Evolutionary conservation across 2,797 vertebrate species (phyloP), one percentile per base, ranked within the genome.

Genomic region (Lacerta bilineata): DNA sequence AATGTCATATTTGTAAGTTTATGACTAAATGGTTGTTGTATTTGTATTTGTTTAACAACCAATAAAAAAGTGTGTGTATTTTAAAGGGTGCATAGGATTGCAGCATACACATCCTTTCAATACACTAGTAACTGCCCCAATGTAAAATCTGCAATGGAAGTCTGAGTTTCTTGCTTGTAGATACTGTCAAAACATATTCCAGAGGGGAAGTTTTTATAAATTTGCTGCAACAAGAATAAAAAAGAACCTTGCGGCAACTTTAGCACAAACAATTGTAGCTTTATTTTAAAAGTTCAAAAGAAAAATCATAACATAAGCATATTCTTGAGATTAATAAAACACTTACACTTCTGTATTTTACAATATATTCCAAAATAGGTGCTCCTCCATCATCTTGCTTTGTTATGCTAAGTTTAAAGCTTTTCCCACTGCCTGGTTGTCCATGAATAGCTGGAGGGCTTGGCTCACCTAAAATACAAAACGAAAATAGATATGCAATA

Each of bases 361-460:
- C 97, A 1, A 99, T 98, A 82, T 99, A 99, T 95, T 99, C 98
- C 96, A 99, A 95, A 88, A 99, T 99, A 85, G 99, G 98, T 90
- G 99, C 98, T n/a, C 99, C 99, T 83, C 99, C 99, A 39, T 99
- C 99, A 41, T 99, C 99, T 94, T 99, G 99, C 92, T 99, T 99
- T 87, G 98, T 98, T 95, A 99, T 98, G 81, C 98, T 98, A 81
- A 99, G 97, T 90, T 98, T 97, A 96, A 98, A 99, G 88, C 98
- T 98, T 95, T 99, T 99, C 18, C 98, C 99, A 91, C 98, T 97
- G 29, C 98, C 98, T 89, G 98, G 97, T 90, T 99, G 98, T 11
- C 98, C 99, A 55, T 99, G 98, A 85, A 99, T 99, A 10, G 98
- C 98, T 0, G 99, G 99, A 0, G 99, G 98, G 89, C 98, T 99